Percentiles rank a stretch among this genome's conserved stretches.
Conservation (phyloP, 2,888 invertebrate species). For the Athalia cordata region DNA sequence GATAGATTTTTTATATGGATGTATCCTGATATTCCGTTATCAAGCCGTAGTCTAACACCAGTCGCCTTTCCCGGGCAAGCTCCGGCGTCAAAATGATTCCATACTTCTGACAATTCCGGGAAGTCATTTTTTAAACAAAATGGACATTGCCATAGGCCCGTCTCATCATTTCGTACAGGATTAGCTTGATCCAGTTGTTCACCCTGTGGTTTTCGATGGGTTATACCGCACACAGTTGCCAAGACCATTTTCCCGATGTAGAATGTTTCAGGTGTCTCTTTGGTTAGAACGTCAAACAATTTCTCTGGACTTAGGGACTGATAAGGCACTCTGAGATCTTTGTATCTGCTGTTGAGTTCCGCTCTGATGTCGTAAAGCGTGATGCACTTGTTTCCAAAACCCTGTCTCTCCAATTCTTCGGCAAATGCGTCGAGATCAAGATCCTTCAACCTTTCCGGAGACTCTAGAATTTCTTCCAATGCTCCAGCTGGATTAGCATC, state of each 20-base stretch:
- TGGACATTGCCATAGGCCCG: conserved; percentile 97
- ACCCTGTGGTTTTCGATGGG: conserved; percentile 91
- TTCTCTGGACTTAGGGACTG: conserved; percentile 89
- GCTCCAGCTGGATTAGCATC: conserved; percentile 98
- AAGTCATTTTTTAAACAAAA: conserved; percentile 98
- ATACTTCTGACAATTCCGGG: conserved; percentile 96
- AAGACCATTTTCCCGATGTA: conserved; percentile 91
- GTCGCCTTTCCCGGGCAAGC: conserved; percentile 97
- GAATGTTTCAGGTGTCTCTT: conserved; percentile 96
- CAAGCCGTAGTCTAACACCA: conserved; percentile 91
- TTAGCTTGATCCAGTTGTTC: conserved; percentile 97
- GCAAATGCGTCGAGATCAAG: conserved; percentile 99
- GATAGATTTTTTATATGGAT: conserved; percentile 95
- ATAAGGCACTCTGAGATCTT: conserved; percentile 89
- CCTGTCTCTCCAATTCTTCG: conserved; percentile 94
- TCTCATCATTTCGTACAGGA: conserved; percentile 95
- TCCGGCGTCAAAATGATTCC: conserved; percentile 98
- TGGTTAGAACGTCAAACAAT: conserved; percentile 95
- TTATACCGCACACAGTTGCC: conserved; percentile 87
- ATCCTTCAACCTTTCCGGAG: conserved; percentile 95
- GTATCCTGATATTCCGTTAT: conserved; percentile 95
- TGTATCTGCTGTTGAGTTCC: conserved; percentile 95
- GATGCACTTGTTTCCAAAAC: conserved; percentile 91
- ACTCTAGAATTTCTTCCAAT: conserved; percentile 96
- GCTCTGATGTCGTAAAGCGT: conserved; percentile 98